Base-by-base conservation (phyloP, 2,888 invertebrate genomes). In the Chrysotoxum bicinctum region DNA sequence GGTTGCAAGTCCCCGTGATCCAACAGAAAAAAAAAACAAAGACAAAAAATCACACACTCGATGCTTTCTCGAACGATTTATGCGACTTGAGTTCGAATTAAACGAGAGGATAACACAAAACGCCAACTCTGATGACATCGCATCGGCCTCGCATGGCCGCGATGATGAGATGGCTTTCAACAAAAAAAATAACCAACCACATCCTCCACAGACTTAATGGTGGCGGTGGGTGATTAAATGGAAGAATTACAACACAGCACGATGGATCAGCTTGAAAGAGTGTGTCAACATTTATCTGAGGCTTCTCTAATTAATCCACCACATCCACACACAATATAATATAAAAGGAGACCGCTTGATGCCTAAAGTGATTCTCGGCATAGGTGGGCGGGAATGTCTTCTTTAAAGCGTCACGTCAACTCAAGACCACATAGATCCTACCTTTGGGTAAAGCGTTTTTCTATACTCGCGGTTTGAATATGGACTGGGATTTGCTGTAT, bases 51-150 rank as follows among this genome's bases (percentile, higher is more conserved):
- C 48, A 66, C 48, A 66, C 68, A 72, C 58, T 72, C 58, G 43
- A 72, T 81, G 72, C 70, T 26, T 50, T 48, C n/a, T n/a, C n/a
- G 52, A 75, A 79, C 75, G 79, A 79, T 84, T 84, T 84, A 76
- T 80, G 75, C 68, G 84, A 60, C 40, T 48, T 48, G 40, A n/a
- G 32, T 52, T 72, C 72, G 58, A 82, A 72, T 82, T 81, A 75
- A 81, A 84, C 62, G 83, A 62, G 66, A n/a, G 66, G 66, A 66
- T 48, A 84, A 79, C 83, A 79, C 64, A 70, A 70, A 84, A 78
- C 79, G 83, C 75, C 74, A 84, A 84, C 78, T 83, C 78, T 74
- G 79, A 84, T 83, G 83, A 84, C 83, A 74, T 80, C 69, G 62
- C 83, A 74, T 80, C 69, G 62, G 54, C 32, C 32, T 12, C 64